Conservation (phyloP, 2,888 invertebrate genomes). For the Clunio marinus region DNA sequence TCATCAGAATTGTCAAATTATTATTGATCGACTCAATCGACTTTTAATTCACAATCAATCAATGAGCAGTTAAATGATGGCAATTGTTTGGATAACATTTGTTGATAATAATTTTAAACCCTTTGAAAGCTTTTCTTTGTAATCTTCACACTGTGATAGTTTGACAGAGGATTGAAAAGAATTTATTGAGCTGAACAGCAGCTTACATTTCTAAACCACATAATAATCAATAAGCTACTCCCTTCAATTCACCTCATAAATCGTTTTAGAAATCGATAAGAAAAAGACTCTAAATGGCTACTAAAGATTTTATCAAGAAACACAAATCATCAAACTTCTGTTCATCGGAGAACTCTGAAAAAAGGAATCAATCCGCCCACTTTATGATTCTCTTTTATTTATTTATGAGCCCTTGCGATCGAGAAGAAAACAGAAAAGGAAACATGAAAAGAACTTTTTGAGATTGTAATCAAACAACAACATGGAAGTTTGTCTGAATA, state of each 20-base stretch:
- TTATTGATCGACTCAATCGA: constrained; percentile 22
- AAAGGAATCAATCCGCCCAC: constrained; percentile 6
- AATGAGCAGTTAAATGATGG: neutral
- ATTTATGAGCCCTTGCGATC: neutral
- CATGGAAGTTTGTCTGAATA: neutral
- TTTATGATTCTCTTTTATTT: neutral
- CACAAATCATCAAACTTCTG: neutral
- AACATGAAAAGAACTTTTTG: neutral
- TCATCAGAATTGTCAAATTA: neutral
- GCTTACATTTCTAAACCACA: neutral
- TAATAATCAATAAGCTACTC: neutral
- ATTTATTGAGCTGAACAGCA: no score
- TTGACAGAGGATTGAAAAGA: neutral
- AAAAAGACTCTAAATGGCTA: neutral
- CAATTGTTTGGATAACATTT: constrained; percentile 3
- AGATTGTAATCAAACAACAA: constrained; percentile 7
- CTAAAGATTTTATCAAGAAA: neutral
- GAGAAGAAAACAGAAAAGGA: neutral
- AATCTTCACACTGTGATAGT: no score
- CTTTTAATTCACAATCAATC: constrained; percentile 33
- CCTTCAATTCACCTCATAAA: neutral
- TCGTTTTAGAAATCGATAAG: neutral
- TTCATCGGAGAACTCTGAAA: neutral
- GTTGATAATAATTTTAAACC: neutral
- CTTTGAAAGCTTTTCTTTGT: neutral